These are phyloP conservation scores for Nipponacmea schrenckii DNA, from an alignment of 2,888 invertebrate species.

Conservation along the genomic window DNA sequence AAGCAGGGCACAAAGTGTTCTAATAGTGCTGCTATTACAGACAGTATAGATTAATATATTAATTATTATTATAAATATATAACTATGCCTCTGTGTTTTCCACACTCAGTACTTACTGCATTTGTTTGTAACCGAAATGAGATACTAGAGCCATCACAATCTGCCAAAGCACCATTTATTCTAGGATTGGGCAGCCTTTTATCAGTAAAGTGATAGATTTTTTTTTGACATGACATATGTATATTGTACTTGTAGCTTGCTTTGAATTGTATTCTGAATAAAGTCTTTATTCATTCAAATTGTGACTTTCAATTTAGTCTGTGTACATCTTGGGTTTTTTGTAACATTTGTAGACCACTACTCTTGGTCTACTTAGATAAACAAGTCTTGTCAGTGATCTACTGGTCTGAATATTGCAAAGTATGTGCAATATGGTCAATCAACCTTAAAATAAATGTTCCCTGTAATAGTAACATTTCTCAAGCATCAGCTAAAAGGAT, in stretches of 20 bases:
- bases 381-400: too few relatives aligned
- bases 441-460: too few relatives aligned
- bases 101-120: constrained; percentile 36
- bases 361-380: too few relatives aligned
- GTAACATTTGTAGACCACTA: too few relatives aligned
- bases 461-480: too few relatives aligned
- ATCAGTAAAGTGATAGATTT: constrained; percentile 42
- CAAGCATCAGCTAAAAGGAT: too few relatives aligned
- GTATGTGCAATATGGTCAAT: too few relatives aligned
- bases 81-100: constrained; percentile 27
- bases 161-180: constrained; percentile 41
- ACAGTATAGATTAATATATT: constrained; percentile 23
- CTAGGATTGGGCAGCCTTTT: constrained; percentile 49
- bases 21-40: constrained; percentile 32
- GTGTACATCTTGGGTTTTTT: not conserved
- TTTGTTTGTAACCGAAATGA: constrained; percentile 37
- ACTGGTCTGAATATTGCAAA: too few relatives aligned
- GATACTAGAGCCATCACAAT: constrained; percentile 34
- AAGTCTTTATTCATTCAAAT: constrained; percentile 47
- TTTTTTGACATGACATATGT: constrained; percentile 45
- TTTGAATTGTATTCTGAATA: constrained; percentile 59
- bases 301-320: not conserved
- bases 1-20: constrained; percentile 31
- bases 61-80: constrained; percentile 21
- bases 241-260: constrained; percentile 62